Evolutionary conservation across 2,888 invertebrate genomes (phyloP).

Genomic region (Limenitis camilla): DNA sequence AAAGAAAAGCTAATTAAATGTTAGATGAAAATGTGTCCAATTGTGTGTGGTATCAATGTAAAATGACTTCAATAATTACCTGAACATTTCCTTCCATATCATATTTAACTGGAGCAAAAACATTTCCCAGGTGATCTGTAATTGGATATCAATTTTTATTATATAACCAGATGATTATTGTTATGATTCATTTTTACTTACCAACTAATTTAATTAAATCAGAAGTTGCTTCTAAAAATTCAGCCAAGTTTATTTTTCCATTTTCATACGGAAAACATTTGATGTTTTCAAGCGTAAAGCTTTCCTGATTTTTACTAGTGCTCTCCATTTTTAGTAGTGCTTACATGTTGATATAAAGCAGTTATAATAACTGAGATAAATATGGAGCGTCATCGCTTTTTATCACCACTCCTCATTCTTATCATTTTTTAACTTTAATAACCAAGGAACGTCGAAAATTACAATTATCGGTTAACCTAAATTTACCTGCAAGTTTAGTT

Average conservation of each 20-base stretch:
- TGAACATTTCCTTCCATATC: constrained; percentile 86
- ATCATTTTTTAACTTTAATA: constrained; percentile 11
- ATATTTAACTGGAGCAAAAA: constrained; percentile 82
- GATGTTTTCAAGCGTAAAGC: constrained; percentile 36
- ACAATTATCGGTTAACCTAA: no score
- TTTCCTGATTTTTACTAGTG: constrained; percentile 26
- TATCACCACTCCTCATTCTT: constrained; percentile 17
- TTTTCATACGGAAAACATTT: constrained; percentile 70
- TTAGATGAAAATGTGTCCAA: no score
- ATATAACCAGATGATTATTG: neutral
- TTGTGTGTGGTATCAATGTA: neutral
- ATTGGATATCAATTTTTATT: constrained; percentile 25
- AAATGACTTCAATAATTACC: constrained; percentile 58
- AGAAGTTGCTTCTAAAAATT: constrained; percentile 77
- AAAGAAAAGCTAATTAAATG: no score
- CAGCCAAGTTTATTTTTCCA: constrained; percentile 74
- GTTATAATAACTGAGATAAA: constrained; percentile 9
- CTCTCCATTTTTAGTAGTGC: constrained; percentile 40
- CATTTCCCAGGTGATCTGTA: constrained; percentile 82
- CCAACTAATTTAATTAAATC: constrained; percentile 79
- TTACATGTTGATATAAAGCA: constrained; percentile 6
- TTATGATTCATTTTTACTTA: constrained; percentile 55
- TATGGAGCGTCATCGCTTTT: constrained; percentile 13
- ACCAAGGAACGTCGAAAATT: no score
- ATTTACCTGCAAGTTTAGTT: constrained; percentile 10